Evolutionary conservation across 92 coral and sea anemone species (phyloP).

Genomic region (Phenganax stokvisi): DNA sequence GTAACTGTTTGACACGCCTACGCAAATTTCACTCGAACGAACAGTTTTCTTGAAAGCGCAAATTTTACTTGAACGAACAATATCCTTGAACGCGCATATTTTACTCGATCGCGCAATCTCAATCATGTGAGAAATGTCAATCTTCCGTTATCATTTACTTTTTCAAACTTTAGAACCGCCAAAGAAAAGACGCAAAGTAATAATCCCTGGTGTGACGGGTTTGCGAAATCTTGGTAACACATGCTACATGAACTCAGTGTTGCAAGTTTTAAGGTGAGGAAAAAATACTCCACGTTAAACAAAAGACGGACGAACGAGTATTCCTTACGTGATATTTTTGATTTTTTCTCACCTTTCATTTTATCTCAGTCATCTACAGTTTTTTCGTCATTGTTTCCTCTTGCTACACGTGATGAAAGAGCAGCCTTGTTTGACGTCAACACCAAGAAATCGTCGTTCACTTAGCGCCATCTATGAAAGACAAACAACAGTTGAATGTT

Average conservation of each 20-base stretch:
- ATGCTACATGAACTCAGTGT: conserved; percentile 30
- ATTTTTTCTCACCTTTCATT: neutral
- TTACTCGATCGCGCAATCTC: neutral
- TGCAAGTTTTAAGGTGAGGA: conserved; percentile 32
- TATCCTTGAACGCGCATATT: neutral
- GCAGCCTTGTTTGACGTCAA: conserved; percentile 7
- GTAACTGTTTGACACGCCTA: neutral
- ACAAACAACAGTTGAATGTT: conserved; percentile 40
- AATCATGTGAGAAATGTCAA: neutral
- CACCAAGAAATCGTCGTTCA: conserved; percentile 31
- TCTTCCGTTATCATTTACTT: too few species aligned
- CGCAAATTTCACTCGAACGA: neutral
- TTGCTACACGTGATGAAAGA: conserved; percentile 21
- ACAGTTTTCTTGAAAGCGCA: too few species aligned
- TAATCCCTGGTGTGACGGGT: conserved; percentile 32
- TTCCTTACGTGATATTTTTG: neutral
- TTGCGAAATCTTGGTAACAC: conserved; percentile 33
- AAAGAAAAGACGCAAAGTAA: conserved; percentile 26
- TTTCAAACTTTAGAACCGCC: conserved; percentile 10
- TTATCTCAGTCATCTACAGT: conserved; percentile 15
- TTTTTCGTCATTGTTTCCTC: conserved; percentile 36
- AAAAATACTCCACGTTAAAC: neutral
- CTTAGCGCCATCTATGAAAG: conserved; percentile 30
- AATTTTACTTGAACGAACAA: neutral
- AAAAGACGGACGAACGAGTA: neutral